phyloP scores from a whole-genome alignment of 2,888 invertebrate genomes.

The Tanypteryx hageni region DNA sequence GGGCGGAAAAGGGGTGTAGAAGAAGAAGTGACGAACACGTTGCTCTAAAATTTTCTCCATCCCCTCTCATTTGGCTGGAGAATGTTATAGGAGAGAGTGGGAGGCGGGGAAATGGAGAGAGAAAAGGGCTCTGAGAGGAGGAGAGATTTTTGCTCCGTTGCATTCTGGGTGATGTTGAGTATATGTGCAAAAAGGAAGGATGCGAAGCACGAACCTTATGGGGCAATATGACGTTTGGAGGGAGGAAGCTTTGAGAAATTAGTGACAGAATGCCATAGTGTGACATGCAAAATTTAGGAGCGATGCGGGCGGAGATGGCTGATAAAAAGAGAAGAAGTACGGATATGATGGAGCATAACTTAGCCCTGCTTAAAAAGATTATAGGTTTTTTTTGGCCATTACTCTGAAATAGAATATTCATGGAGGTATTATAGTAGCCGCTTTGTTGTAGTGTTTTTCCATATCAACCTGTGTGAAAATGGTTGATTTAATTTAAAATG shows the following conservation, averaged over 20 bases:
- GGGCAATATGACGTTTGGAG: background rate
- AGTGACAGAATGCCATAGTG: background rate
- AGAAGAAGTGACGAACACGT: background rate
- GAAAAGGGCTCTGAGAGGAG: background rate
- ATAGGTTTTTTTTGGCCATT: no score
- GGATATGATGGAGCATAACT: background rate
- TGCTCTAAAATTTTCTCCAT: constrained; percentile 8
- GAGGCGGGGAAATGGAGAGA: background rate
- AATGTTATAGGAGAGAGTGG: background rate
- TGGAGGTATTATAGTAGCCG: no score
- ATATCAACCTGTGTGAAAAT: no score
- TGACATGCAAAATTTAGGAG: background rate
- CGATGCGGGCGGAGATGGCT: background rate
- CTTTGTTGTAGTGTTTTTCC: no score
- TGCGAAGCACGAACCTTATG: background rate
- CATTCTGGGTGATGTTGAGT: background rate
- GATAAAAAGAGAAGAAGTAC: background rate
- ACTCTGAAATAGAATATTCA: no score
- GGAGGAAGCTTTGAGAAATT: background rate
- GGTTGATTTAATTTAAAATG: no score
- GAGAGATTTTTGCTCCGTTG: constrained; percentile 16
- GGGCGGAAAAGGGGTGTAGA: background rate
- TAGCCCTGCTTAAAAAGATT: no score
- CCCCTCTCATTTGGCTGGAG: background rate
- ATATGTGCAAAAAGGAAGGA: background rate